Evolutionary conservation across 2,797 vertebrate genomes (phyloP).

Genomic region (Sebastes oblongus): DNA sequence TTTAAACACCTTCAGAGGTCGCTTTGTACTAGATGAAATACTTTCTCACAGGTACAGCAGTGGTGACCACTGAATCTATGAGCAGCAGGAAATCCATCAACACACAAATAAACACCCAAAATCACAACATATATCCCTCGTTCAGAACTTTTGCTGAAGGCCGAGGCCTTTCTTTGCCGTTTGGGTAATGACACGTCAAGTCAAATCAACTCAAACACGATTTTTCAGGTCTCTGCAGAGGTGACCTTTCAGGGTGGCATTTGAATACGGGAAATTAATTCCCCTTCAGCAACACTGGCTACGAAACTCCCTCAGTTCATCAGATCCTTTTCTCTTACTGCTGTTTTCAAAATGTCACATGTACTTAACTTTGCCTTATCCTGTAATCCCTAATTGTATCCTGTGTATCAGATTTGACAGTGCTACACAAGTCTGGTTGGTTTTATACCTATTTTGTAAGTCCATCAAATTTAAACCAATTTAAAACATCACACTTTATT

Average conservation of each 20-base stretch:
- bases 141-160: neutral
- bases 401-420: neutral
- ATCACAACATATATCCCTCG: neutral
- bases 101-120: neutral
- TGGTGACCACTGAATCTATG: neutral
- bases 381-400: neutral
- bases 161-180: neutral
- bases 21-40: neutral
- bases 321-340: neutral
- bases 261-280: slow-evolving; percentile 40
- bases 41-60: neutral
- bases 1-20: neutral
- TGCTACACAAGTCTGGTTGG: neutral
- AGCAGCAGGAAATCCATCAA: neutral
- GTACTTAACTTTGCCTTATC: neutral
- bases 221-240: slow-evolving; percentile 7
- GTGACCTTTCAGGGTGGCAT: slow-evolving; percentile 68
- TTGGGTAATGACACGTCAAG: slow-evolving; percentile 21
- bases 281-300: slow-evolving; percentile 25
- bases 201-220: slow-evolving; percentile 30
- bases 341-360: neutral
- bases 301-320: slow-evolving; percentile 3
- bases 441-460: neutral
- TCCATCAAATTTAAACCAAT: neutral
- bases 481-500: neutral